Evolutionary conservation across 2,113 vertebrate species (phyloP).

Genomic region (Mirza zaza): DNA sequence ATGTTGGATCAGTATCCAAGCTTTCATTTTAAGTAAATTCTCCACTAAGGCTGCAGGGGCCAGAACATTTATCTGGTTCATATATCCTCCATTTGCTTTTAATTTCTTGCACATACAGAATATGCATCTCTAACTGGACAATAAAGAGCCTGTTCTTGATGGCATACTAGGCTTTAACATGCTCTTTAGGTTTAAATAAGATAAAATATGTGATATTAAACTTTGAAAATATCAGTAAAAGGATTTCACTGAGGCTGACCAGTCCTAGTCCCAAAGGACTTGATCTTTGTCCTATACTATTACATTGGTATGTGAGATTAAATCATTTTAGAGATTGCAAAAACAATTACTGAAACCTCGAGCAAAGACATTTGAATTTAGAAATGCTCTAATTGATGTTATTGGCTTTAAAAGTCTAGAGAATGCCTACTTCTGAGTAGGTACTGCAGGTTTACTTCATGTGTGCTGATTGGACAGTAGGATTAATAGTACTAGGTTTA

Average conservation of each 20-base stretch:
- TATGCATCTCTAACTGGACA: not conserved
- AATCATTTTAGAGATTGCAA: slow-evolving; percentile 53
- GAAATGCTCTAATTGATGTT: slow-evolving; percentile 37
- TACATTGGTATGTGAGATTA: not conserved
- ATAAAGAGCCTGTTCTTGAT: not conserved
- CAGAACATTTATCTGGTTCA: slow-evolving; percentile 11
- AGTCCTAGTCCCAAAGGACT: not conserved
- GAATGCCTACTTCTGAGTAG: slow-evolving; percentile 6
- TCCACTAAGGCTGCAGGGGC: not conserved
- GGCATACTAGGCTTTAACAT: not conserved
- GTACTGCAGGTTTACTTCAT: not conserved
- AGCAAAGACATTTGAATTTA: slow-evolving; percentile 50
- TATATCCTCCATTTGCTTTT: not conserved
- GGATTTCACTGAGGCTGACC: slow-evolving; percentile 51
- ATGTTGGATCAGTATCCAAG: not conserved
- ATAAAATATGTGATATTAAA: slow-evolving; percentile 57
- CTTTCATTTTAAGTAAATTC: slow-evolving; percentile 42
- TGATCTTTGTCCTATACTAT: slow-evolving; percentile 47
- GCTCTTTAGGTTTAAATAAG: slow-evolving; percentile 57
- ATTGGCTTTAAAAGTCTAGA: slow-evolving; percentile 32
- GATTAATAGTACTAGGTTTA: not conserved
- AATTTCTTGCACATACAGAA: not conserved
- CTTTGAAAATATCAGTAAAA: slow-evolving; percentile 65
- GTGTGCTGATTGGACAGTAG: not conserved
- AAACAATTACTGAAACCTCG: slow-evolving; percentile 49